These are phyloP conservation scores for Bettongia penicillata DNA, from an alignment of 2,113 vertebrate species.

Conservation along the genomic window DNA sequence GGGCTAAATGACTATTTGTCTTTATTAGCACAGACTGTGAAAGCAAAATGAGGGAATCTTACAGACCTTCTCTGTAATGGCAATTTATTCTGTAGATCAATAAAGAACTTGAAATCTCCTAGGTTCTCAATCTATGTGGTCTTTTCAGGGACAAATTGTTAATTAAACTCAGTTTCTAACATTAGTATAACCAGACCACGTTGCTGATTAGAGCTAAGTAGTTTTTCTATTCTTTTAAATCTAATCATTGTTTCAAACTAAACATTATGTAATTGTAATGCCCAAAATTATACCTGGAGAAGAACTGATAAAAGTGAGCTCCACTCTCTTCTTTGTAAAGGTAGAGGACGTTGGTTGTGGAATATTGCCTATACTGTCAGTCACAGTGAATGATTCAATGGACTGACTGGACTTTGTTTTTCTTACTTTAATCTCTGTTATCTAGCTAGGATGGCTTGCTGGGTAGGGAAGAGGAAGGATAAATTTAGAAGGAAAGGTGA, in stretches of 20 bases:
- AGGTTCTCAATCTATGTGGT: conserved; percentile 45
- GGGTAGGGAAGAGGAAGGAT: background rate
- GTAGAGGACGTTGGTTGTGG: background rate
- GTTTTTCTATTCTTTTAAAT: background rate
- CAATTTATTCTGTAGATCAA: conserved; percentile 35
- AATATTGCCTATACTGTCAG: background rate
- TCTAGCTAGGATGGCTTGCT: background rate
- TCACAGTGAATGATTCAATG: background rate
- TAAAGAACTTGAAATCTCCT: conserved; percentile 23
- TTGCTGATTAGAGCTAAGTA: background rate
- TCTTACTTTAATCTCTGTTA: background rate
- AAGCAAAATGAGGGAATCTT: background rate
- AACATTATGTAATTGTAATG: background rate
- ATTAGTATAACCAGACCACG: background rate
- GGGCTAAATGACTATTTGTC: background rate
- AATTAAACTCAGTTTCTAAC: background rate
- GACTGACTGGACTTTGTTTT: background rate
- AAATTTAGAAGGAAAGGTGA: background rate
- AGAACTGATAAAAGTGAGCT: background rate
- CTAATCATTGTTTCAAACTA: background rate
- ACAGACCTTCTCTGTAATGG: background rate
- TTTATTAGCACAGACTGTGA: background rate
- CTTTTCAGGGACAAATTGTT: background rate
- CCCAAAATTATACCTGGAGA: background rate
- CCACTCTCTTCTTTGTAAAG: background rate